Evolutionary conservation across 2,797 vertebrate genomes (phyloP), one percentile per base, ranked within the genome.

Genomic region (Sebastes steindachneri): DNA sequence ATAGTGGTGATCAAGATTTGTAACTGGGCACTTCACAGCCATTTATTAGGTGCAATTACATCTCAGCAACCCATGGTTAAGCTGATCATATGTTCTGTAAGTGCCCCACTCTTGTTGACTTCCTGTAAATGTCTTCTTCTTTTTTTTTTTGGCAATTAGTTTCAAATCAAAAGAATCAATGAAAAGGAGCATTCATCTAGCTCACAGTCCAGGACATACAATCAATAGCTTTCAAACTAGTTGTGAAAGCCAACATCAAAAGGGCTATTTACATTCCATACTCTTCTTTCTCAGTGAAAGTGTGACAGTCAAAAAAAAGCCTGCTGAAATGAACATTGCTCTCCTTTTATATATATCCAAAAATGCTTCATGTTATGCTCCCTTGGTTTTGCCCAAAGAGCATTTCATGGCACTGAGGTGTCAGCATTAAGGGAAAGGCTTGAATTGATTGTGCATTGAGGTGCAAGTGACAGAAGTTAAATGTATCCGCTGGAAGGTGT

Each of bases 1-100:
- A 82, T 48, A 57, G 48, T 29, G 62, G 57, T 57, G 74, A 88
- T 82, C 77, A 90, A 85, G 84, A 79, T 72, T 48, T 77, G 65
- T 81, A 65, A 72, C 69, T 84, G 53, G 71, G 83, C 84, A 76
- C 80, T 92, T 93, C 79, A 85, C 88, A 90, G 89, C 74, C 82
- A 71, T 95, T 91, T 93, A 94, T 93, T 92, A 94, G 79, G 63
- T 82, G 88, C 90, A 93, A 91, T 95, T 94, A 94, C 86, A 89
- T 73, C 79, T 58, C 62, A 90, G 85, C 88, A 89, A 77, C 89
- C 91, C 78, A 60, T 93, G 85, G 88, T 95, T 95, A 92, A 82
- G 84, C 68, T 93, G 90, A 93, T 95, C 92, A 94, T 88, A 93
- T 89, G 92, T 89, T 92, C 79, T 85, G 73, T 86, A 90, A 90